Conservation (phyloP, 1,140 invertebrate species). For the Homarus americanus region DNA sequence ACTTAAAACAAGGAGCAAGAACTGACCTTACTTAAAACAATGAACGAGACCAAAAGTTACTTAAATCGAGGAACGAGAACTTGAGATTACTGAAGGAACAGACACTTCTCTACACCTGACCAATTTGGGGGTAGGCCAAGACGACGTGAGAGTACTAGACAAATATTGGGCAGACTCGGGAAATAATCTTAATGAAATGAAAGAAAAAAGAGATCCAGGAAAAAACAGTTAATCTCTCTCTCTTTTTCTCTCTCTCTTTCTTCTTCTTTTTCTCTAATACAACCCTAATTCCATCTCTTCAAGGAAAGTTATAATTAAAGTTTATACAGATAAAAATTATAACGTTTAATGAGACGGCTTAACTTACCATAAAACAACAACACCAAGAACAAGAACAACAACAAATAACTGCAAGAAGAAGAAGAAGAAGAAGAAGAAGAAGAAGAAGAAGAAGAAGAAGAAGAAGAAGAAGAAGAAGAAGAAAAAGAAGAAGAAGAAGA, state of each 20-base stretch:
- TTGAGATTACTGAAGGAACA: neutral
- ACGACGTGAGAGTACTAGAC: no score
- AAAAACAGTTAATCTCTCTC: no score
- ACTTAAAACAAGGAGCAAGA: neutral
- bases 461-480: neutral
- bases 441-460: neutral
- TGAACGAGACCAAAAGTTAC: neutral
- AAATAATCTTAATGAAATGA: neutral
- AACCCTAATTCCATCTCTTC: neutral
- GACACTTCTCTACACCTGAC: neutral
- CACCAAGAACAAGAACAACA: neutral
- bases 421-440: conserved; percentile 4
- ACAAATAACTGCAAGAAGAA: neutral
- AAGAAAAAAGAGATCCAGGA: neutral
- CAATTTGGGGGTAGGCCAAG: neutral
- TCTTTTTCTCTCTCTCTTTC: no score
- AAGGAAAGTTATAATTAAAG: neutral
- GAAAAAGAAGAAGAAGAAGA: neutral
- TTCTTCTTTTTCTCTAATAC: no score
- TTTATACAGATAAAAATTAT: neutral
- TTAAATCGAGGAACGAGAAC: neutral
- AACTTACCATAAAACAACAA: no score
- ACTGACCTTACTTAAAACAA: neutral
- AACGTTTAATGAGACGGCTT: no score
- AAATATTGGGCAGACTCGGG: no score